These are phyloP conservation scores for Galerucella calmariensis DNA, from an alignment of 2,888 invertebrate species.

Conservation along the genomic window DNA sequence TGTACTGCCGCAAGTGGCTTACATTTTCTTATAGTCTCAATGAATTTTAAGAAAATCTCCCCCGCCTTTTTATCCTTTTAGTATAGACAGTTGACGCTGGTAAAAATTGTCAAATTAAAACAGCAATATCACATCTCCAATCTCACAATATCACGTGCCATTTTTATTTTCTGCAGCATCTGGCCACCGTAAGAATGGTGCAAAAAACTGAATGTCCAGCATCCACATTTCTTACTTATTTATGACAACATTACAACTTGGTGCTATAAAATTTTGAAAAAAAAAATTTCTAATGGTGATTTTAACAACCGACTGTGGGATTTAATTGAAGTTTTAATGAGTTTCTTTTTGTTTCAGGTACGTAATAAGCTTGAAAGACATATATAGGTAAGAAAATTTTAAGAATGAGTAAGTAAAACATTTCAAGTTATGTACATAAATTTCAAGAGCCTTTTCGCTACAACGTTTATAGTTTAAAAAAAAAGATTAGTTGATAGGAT, in stretches of 20 bases:
- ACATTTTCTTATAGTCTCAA: no score
- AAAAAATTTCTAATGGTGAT: not conserved
- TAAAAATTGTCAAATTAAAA: no score
- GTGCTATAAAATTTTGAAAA: constrained; percentile 1
- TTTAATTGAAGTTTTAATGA: not conserved
- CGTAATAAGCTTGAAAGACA: not conserved
- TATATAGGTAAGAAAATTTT: not conserved
- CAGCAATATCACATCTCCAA: no score
- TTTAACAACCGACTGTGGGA: not conserved
- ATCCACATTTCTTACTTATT: not conserved
- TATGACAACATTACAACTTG: not conserved
- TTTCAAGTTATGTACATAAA: no score
- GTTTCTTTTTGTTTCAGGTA: constrained; percentile 12
- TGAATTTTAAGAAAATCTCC: no score
- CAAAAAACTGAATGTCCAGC: not conserved
- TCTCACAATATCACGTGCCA: not conserved
- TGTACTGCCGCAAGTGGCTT: no score
- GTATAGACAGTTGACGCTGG: no score
- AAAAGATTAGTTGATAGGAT: no score
- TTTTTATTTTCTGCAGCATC: constrained; percentile 1
- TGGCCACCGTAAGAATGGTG: not conserved
- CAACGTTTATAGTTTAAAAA: no score
- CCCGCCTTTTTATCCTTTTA: no score
- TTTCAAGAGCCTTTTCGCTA: no score
- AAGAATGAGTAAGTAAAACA: not conserved